These are phyloP conservation scores for Bufo bufo DNA, from an alignment of 2,113 vertebrate genomes.

Conservation along the genomic window DNA sequence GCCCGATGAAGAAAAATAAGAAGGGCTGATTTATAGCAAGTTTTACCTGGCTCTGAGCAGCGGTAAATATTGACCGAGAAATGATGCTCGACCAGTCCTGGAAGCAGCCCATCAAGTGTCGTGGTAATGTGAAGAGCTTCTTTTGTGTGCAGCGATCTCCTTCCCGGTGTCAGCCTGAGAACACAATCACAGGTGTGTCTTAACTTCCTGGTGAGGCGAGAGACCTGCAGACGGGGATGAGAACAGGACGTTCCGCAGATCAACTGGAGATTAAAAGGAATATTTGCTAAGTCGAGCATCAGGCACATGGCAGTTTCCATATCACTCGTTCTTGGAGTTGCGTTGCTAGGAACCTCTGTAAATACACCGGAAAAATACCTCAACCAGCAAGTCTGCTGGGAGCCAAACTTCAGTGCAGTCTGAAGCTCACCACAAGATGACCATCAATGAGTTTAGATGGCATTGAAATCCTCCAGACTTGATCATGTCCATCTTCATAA, in stretches of 20 bases:
- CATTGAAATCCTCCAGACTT: background rate
- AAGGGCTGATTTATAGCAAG: constrained; percentile 25
- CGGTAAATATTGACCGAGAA: constrained; percentile 52
- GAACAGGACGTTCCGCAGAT: constrained; percentile 60
- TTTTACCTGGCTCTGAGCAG: constrained; percentile 14
- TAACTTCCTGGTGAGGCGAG: constrained; percentile 64
- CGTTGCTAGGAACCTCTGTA: constrained; percentile 11
- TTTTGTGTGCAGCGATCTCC: constrained; percentile 26
- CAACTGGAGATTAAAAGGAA: constrained; percentile 40
- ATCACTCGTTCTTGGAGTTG: background rate
- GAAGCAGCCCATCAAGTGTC: constrained; percentile 24
- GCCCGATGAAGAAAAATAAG: constrained; percentile 17
- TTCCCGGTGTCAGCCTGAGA: constrained; percentile 5
- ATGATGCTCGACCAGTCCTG: constrained; percentile 48
- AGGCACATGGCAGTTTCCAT: background rate
- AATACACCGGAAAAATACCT: background rate
- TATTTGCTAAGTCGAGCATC: constrained; percentile 10
- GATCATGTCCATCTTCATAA: background rate
- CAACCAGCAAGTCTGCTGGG: background rate
- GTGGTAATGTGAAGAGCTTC: constrained; percentile 35
- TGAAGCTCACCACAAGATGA: background rate
- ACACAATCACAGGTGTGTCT: constrained; percentile 59
- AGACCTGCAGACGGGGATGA: constrained; percentile 60
- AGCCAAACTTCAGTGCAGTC: background rate
- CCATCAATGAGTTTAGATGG: background rate